Evolutionary conservation across 2,888 invertebrate species (phyloP).

Genomic region (Lochmaea capreae): DNA sequence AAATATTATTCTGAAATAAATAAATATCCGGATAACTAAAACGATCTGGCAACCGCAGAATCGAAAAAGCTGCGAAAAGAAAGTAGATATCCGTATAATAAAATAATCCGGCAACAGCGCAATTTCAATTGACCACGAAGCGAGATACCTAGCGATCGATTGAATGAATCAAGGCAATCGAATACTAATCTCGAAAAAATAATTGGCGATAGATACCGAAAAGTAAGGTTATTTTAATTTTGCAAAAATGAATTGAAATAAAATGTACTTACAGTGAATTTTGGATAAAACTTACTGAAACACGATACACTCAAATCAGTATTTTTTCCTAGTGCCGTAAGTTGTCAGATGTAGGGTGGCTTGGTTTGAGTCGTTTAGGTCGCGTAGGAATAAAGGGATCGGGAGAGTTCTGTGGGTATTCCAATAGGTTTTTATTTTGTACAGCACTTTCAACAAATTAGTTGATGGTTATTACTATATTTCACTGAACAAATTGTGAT

Average conservation of each 20-base stretch:
- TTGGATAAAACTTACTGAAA: background rate
- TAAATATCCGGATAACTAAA: background rate
- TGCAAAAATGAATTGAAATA: slow-evolving; percentile 10
- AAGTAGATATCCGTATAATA: background rate
- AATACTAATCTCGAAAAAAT: background rate
- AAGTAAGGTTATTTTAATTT: background rate
- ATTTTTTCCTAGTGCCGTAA: slow-evolving; percentile 1
- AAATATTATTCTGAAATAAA: background rate
- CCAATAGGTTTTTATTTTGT: background rate
- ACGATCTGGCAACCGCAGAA: background rate
- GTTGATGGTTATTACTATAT: background rate
- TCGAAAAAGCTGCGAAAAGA: background rate
- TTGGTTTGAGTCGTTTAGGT: background rate
- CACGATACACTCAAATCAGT: slow-evolving; percentile 5
- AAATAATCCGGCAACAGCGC: slow-evolving; percentile 6
- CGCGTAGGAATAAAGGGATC: too few species aligned
- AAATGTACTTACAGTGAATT: slow-evolving; percentile 10
- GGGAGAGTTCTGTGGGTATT: background rate
- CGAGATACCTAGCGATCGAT: background rate
- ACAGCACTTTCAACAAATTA: background rate
- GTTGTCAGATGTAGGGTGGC: background rate
- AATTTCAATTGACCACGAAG: slow-evolving; percentile 2
- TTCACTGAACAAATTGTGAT: too few species aligned
- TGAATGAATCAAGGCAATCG: background rate
- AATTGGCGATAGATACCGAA: background rate